Conservation (phyloP, 2,113 vertebrate genomes). For the Diadophis punctatus region DNA sequence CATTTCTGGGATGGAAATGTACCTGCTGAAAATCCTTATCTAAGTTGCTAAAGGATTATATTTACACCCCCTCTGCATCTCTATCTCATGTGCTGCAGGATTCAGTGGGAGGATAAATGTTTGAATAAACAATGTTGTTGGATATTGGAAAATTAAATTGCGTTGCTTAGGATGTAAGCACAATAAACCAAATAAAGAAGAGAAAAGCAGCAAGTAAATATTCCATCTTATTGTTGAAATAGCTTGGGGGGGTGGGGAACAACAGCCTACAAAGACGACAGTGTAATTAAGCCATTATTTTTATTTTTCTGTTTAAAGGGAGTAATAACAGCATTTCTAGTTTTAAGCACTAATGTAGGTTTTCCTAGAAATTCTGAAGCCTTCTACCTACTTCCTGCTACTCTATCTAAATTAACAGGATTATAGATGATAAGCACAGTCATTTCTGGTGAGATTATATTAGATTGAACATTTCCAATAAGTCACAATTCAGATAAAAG, state of each 20-base stretch:
- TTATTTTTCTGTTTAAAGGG: neutral
- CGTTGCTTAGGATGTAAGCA: neutral
- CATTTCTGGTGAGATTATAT: neutral
- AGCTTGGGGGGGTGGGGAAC: neutral
- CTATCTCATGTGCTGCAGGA: neutral
- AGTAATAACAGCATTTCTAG: neutral
- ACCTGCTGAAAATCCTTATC: constrained; percentile 24
- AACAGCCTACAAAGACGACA: neutral
- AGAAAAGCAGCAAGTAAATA: neutral
- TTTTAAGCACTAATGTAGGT: neutral
- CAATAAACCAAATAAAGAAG: neutral
- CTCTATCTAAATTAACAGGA: neutral
- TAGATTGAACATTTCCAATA: neutral
- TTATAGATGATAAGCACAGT: neutral
- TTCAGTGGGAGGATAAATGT: neutral
- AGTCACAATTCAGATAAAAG: neutral
- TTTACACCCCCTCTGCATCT: constrained; percentile 20
- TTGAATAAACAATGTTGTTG: neutral
- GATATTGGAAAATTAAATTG: neutral
- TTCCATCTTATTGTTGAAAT: neutral
- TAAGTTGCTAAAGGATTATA: constrained; percentile 48
- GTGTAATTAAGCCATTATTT: neutral
- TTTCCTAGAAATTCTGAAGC: neutral
- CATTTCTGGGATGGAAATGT: constrained; percentile 51
- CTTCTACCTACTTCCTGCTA: neutral